Percentiles rank a stretch among this genome's conserved stretches.
Conservation (phyloP, 2,888 invertebrate genomes). For the Pandemis heparana region DNA sequence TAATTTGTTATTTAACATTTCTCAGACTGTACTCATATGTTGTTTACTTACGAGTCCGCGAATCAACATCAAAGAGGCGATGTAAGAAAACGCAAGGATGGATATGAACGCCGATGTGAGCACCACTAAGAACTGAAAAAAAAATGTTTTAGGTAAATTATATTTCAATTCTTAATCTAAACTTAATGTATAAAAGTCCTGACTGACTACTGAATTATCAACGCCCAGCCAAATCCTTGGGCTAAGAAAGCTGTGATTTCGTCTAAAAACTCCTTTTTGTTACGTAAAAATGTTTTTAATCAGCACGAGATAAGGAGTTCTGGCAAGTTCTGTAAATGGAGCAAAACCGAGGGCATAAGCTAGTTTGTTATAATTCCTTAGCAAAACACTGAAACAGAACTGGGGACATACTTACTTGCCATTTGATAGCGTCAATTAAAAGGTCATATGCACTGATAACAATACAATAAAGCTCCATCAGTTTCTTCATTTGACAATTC, state of each 20-base stretch:
- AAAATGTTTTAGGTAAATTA: neutral
- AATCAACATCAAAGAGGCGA: constrained; percentile 56
- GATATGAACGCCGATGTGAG: constrained; percentile 60
- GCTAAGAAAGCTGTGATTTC: too few species aligned
- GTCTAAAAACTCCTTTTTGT: too few species aligned
- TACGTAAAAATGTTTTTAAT: too few species aligned
- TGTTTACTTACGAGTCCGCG: constrained; percentile 57
- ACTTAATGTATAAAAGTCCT: too few species aligned
- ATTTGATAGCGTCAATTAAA: constrained; percentile 68
- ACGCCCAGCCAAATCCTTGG: too few species aligned
- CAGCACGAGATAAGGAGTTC: too few species aligned
- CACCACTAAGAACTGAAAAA: constrained; percentile 64
- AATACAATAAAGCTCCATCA: constrained; percentile 67
- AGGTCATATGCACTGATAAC: constrained; percentile 62
- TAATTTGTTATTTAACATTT: too few species aligned
- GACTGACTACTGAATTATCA: too few species aligned
- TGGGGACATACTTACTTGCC: constrained; percentile 62
- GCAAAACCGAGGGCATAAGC: too few species aligned
- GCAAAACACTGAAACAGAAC: too few species aligned
- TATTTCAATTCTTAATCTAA: neutral
- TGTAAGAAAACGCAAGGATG: constrained; percentile 57
- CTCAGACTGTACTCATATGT: neutral
- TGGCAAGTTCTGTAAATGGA: too few species aligned
- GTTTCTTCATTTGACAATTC: constrained; percentile 58
- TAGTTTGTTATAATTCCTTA: too few species aligned